Evolutionary conservation across 2,797 vertebrate species (phyloP), one percentile per base, ranked within the genome.

Genomic region (Siniperca scherzeri): DNA sequence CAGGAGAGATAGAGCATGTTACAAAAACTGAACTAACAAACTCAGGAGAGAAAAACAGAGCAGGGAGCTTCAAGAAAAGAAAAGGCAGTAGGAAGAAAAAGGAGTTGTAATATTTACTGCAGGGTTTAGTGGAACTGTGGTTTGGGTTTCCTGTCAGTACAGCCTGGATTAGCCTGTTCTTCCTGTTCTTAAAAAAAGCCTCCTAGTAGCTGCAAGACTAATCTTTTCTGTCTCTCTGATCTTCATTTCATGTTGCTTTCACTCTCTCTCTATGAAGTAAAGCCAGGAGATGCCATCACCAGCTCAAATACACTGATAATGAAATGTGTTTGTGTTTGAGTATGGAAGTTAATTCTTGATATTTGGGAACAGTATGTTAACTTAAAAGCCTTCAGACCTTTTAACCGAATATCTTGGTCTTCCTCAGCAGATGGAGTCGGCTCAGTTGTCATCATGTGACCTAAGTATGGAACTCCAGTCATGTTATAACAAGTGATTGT

Each of bases 81-180:
- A 83, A 83, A 67, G 70, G 75, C 22, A 38, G 40, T 16, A 57
- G 40, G 75, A 22, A 55, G 36, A 30, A 64, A 60, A 55, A 55
- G 25, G 52, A 87, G 76, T 69, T 87, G 70, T 83, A 87, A 88
- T 83, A 85, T 90, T 87, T 87, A 86, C 66, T 60, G 27, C 40
- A 25, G 56, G 30, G 16, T 66, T 80, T 74, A 74, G 70, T 62
- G 27, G 48, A 64, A 56, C 22, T 30, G 5, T 65, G 57, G 60
- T 53, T 74, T 40, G 42, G 67, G 38, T 67, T 77, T 77, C 38
- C 46, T 71, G 52, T 57, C 72, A 72, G 67, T 57, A 55, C 33
- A 48, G 64, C 40, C 61, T 50, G 67, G 50, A 80, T 71, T 76
- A 68, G 44, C 52, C 30, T 55, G 19, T 21, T 62, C 27, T 44